Base-by-base conservation (phyloP, 2,797 vertebrate genomes). In the Cebuella pygmaea region DNA sequence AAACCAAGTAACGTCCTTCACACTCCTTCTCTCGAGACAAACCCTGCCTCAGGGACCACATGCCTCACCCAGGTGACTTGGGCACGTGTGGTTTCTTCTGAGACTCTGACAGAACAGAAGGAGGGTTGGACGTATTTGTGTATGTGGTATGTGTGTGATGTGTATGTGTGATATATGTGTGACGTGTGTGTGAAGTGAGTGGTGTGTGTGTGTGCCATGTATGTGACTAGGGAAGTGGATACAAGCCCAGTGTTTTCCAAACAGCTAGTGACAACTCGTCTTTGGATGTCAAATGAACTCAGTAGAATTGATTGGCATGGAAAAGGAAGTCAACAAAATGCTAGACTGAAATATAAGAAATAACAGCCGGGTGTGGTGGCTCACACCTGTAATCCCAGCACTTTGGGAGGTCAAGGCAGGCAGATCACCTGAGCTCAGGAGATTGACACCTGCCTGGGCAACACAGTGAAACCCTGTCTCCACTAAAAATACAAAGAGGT, bases 321-420 rank as follows among this genome's bases (percentile, higher is more conserved):
- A 20, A 95, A 88, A 97, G 74, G 61, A 85, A 76, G 88, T 48
- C 7, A 50, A 27, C 22, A 79, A 9, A 13, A 70, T 67, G 15
- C 20, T 39, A 22, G 48, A 39, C 83, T 41, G 44, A 81, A 74
- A 44, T 7, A 50, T 20, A 76, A 10, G 61, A 55, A 55, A 55
- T 55, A 55, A 22, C 7, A 22, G 20, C 52, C 20, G 2, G 52
- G 52, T 0, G 7, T 3, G 20, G 52, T 55, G 20, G 52, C 7
- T 55, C 52, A 22, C 20, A 22, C 20, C 52, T 55, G 52, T 55
- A 55, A 22, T 55, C 20, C 52, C 52, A 22, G 52, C 52, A 55
- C 52, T 9, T 22, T 22, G 52, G 20, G 52, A 55, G 52, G 52
- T 22, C 20, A 20, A 22, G 52, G 52, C 20, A 55, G 52, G 52